These are phyloP conservation scores for Hypothenemus hampei DNA, from an alignment of 1,140 invertebrate genomes.

Conservation along the genomic window DNA sequence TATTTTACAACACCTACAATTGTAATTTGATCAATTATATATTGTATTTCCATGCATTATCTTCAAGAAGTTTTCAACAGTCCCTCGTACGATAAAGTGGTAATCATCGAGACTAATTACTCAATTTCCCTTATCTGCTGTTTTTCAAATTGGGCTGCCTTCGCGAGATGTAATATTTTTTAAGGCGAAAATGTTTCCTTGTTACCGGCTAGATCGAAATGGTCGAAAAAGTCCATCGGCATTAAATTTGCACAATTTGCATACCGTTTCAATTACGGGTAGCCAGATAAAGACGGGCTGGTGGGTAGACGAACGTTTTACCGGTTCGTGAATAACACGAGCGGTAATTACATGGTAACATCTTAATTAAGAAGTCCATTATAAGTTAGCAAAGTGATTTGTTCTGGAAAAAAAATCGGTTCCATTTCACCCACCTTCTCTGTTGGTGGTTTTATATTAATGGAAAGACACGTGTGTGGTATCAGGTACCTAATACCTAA, in stretches of 20 bases:
- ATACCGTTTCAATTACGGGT: conserved; percentile 11
- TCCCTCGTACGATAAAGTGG: too few relatives aligned
- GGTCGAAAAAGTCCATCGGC: conserved; percentile 5
- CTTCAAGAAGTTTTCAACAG: too few relatives aligned
- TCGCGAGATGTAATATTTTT: too few relatives aligned
- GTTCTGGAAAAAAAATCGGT: neutral
- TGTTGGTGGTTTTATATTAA: too few relatives aligned
- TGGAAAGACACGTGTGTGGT: too few relatives aligned
- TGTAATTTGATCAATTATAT: too few relatives aligned
- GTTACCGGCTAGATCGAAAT: too few relatives aligned
- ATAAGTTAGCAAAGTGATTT: conserved; percentile 1
- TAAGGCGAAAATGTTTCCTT: too few relatives aligned
- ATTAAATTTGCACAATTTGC: conserved; percentile 12
- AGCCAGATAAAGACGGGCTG: neutral
- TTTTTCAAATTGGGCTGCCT: neutral
- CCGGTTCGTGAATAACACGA: conserved; percentile 1
- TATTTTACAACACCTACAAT: too few relatives aligned
- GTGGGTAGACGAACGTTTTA: conserved; percentile 8
- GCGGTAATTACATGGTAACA: conserved; percentile 14
- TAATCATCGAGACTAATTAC: conserved; percentile 4
- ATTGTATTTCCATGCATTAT: too few relatives aligned
- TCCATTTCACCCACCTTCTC: neutral
- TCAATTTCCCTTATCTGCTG: conserved; percentile 1
- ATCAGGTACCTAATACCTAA: too few relatives aligned
- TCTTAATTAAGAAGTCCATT: conserved; percentile 10